Percentiles rank a stretch among this genome's conserved stretches.
phyloP scores from a whole-genome alignment of 1,140 invertebrate genomes.

The Helicorthomorpha holstii region DNA sequence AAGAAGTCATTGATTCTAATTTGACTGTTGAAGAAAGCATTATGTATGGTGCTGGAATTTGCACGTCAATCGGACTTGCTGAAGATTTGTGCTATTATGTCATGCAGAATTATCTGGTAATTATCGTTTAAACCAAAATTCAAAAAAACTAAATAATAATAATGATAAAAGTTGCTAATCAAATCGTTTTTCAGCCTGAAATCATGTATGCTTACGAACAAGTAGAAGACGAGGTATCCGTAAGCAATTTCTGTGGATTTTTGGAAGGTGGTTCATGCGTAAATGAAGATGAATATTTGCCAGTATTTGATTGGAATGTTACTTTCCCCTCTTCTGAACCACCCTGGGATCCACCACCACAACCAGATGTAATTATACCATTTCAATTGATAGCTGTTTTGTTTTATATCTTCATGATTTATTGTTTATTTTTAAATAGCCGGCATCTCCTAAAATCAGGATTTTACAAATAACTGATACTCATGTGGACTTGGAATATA shows the following conservation, averaged over 20 bases:
- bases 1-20: too few relatives aligned
- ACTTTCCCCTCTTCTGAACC: neutral
- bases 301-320: neutral
- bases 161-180: too few relatives aligned
- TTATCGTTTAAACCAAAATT: too few relatives aligned
- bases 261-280: neutral
- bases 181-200: neutral
- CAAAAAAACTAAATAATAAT: too few relatives aligned
- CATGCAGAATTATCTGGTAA: too few relatives aligned
- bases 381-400: neutral
- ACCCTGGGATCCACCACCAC: neutral
- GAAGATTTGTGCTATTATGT: neutral
- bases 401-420: too few relatives aligned
- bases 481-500: conserved; percentile 33
- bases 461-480: conserved; percentile 34
- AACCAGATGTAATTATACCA: neutral
- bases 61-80: neutral
- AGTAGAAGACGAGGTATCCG: neutral
- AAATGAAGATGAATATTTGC: neutral
- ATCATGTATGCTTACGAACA: neutral
- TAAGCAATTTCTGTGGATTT: neutral
- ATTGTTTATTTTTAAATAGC: neutral
- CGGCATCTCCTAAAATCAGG: conserved; percentile 17
- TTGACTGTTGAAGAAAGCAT: neutral
- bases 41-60: neutral